These are phyloP conservation scores for Smithornis capensis DNA, from an alignment of 2,113 vertebrate genomes.

Conservation along the genomic window DNA sequence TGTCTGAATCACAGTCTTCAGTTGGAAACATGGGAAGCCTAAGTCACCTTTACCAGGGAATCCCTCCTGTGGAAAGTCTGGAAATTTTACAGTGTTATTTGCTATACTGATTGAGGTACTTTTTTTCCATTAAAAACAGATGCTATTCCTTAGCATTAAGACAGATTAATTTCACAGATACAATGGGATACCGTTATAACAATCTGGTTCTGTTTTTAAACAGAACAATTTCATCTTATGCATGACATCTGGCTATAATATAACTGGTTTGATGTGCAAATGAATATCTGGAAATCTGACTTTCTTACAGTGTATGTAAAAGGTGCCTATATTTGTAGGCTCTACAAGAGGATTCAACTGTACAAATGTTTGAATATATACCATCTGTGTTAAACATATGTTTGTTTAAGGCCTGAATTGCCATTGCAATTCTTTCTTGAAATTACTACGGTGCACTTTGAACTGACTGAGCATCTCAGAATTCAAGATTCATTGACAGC, in stretches of 20 bases:
- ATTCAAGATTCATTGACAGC: neutral
- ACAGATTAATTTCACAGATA: constrained; percentile 55
- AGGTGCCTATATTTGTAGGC: constrained; percentile 37
- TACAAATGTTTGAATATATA: constrained; percentile 41
- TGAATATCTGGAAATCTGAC: constrained; percentile 41
- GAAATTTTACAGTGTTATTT: neutral
- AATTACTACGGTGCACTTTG: neutral
- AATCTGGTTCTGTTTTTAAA: constrained; percentile 58
- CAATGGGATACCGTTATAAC: constrained; percentile 22
- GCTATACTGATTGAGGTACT: constrained; percentile 12
- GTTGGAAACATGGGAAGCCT: neutral
- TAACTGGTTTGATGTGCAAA: constrained; percentile 48
- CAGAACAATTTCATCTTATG: constrained; percentile 23
- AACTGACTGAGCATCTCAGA: neutral
- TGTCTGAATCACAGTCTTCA: constrained; percentile 5
- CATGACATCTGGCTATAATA: neutral
- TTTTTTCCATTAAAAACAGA: constrained; percentile 51
- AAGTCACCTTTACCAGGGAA: constrained; percentile 42
- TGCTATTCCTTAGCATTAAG: constrained; percentile 31
- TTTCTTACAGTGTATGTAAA: constrained; percentile 26
- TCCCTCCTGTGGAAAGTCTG: constrained; percentile 17
- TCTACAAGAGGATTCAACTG: constrained; percentile 26
- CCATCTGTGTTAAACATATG: constrained; percentile 43
- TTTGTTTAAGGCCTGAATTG: constrained; percentile 19
- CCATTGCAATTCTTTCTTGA: neutral